Evolutionary conservation across 2,888 invertebrate genomes (phyloP).

Genomic region (Agriopis aurantiaria): DNA sequence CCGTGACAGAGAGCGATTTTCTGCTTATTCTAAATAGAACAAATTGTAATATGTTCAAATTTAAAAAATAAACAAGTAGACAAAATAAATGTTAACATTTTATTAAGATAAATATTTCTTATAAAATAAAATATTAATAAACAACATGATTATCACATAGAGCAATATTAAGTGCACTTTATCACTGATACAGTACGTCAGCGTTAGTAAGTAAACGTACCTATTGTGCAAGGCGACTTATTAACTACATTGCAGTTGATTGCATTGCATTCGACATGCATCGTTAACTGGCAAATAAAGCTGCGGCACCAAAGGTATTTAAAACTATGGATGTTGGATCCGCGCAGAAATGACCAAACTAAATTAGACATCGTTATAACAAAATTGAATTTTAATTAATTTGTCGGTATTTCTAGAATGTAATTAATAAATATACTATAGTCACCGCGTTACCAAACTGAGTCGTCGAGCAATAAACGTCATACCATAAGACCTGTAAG

Average conservation of each 20-base stretch:
- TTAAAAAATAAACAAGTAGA: neutral
- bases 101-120: slow-evolving; percentile 5
- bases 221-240: neutral
- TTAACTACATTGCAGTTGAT: neutral
- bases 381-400: no score
- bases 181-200: neutral
- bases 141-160: neutral
- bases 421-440: no score
- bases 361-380: no score
- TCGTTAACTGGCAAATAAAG: no score
- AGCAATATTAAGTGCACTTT: slow-evolving; percentile 11
- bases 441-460: no score
- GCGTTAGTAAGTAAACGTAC: neutral
- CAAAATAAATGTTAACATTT: neutral
- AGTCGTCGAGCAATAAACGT: no score
- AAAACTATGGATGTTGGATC: no score
- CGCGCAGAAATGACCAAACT: no score
- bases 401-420: no score
- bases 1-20: no score
- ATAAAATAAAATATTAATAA: slow-evolving; percentile 7
- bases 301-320: no score
- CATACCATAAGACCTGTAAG: no score
- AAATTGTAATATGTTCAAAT: neutral
- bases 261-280: neutral
- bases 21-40: neutral